Evolutionary conservation across 1,140 invertebrate genomes (phyloP), one percentile per base, ranked within the genome.

Genomic region (Bacillus rossius): DNA sequence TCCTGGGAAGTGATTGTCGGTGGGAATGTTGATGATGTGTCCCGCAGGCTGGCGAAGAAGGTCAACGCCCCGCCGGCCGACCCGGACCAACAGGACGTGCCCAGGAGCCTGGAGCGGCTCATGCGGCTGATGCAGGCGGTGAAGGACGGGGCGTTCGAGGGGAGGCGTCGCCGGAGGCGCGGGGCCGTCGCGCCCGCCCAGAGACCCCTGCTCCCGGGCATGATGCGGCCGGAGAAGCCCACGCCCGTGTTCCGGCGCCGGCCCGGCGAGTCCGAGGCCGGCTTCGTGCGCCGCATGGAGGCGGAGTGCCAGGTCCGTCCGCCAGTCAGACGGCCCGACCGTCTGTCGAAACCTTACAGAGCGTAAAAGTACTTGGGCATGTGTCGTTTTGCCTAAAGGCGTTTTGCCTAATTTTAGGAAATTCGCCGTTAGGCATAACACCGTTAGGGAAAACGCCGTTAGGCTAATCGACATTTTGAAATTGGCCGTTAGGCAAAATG

Each of bases 11-110:
- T 34, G 10, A 34, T 34, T 34, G 29, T 34, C 10, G 29, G 29
- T 34, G 29, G 10, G 29, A 34, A 7, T 34, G 29, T 7, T 34
- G 29, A 50, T 16, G 23, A 13, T 23, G 5, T 37, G 45, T 48
- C 14, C 77, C 78, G 58, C 64, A 88, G 85, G 65, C 70, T 87
- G 63, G 79, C 81, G 67, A 71, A 73, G 3, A 84, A 85, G 74
- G 82, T 86, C 51, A 85, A 89, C 72, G 77, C 77, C 13, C 80
- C 86, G 1, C 86, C 87, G 3, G 75, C 72, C 40, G 74, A 85
- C 65, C 71, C 73, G 5, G 80, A 87, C 59, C 80, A 84, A 0
- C 86, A 89, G 67, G 77, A 80, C 14, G 71, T 88, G 23, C 84
- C 87, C 1, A 82, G 78, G 55, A 85, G 80, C 64, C 62, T 88